These are phyloP conservation scores for Chlorospingus flavigularis DNA, from an alignment of 2,797 vertebrate genomes.

Conservation along the genomic window DNA sequence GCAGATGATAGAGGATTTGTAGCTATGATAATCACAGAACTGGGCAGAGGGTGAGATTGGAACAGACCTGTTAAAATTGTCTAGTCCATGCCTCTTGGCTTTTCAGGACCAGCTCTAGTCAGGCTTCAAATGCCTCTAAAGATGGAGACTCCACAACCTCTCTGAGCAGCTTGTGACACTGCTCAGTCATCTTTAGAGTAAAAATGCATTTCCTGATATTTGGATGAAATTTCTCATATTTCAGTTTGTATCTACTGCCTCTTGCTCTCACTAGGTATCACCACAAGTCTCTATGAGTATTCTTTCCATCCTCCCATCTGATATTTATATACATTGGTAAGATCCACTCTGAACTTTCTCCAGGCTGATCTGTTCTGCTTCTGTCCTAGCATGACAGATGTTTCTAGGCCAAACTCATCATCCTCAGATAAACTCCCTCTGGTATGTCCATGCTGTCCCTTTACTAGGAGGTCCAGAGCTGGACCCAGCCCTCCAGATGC, in stretches of 20 bases:
- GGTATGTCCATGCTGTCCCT: neutral
- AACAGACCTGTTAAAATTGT: neutral
- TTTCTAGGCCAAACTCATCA: neutral
- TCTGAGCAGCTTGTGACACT: neutral
- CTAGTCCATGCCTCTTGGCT: neutral
- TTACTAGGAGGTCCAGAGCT: neutral
- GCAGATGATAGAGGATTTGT: neutral
- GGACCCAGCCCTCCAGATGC: neutral
- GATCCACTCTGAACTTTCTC: neutral
- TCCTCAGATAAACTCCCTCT: neutral
- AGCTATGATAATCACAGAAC: neutral
- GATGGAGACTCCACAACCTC: neutral
- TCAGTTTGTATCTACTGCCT: neutral
- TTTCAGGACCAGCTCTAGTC: neutral
- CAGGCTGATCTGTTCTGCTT: neutral
- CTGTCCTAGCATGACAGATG: neutral
- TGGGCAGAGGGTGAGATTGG: neutral
- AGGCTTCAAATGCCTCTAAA: neutral
- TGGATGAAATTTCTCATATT: neutral
- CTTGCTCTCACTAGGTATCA: neutral
- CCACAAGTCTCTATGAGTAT: neutral
- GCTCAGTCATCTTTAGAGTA: neutral
- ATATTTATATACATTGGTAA: neutral
- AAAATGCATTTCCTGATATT: neutral
- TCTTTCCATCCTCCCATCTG: neutral